Evolutionary conservation across 2,113 vertebrate species (phyloP).

Genomic region (Microtus pennsylvanicus): DNA sequence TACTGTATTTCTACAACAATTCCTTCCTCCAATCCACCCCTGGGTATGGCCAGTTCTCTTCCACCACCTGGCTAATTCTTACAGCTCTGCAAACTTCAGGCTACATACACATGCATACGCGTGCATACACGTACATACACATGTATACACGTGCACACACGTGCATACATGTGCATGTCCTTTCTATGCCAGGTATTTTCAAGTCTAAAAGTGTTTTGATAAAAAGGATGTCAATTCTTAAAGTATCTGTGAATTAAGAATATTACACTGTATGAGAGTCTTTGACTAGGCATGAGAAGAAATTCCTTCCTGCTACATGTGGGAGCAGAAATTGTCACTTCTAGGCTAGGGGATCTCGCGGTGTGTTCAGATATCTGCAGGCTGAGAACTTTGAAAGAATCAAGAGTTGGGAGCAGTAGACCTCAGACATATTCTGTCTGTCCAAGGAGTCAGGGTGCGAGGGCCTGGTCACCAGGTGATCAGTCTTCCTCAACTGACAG

Average conservation of each 20-base stretch:
- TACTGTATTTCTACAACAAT: neutral
- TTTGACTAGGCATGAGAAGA: neutral
- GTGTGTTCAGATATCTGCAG: neutral
- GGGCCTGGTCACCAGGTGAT: too few species aligned
- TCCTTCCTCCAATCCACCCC: neutral
- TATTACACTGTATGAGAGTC: neutral
- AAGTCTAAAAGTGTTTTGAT: slow-evolving; percentile 44
- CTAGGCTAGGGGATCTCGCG: neutral
- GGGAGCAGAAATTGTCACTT: neutral
- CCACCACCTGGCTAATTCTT: neutral
- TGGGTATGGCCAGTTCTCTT: neutral
- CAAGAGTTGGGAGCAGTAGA: neutral
- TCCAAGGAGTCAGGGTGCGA: neutral
- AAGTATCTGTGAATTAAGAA: neutral
- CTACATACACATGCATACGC: neutral
- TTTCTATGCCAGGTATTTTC: neutral
- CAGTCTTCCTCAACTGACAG: neutral
- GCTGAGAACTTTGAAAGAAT: neutral
- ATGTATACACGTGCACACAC: neutral
- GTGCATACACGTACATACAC: too few species aligned
- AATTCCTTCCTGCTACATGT: neutral
- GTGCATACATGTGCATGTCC: accelerated
- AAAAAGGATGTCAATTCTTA: neutral
- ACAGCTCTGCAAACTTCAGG: neutral
- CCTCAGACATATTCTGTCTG: neutral